Base-by-base conservation (phyloP, 2,888 invertebrate genomes). In the Polyommatus iphigenia region DNA sequence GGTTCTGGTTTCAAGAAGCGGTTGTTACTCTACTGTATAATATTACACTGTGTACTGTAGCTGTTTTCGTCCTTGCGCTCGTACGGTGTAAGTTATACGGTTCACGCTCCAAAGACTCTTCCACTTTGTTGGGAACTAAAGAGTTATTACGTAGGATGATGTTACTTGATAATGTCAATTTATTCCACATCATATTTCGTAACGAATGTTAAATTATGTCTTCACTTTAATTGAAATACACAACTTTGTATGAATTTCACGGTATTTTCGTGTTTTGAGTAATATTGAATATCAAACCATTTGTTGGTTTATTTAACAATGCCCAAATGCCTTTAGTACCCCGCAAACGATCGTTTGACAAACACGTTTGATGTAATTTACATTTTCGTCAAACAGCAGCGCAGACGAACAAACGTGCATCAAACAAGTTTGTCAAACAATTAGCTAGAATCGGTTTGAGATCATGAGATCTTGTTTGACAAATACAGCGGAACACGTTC, bases 81-180 rank as follows among this genome's bases (percentile, higher is more conserved):
- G 67, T 67, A 67, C 67, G 67, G 67, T 67, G 67, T 67, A 67
- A 67, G 67, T 32, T 29, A 67, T 32, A 67, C 32, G 67, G 67
- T 67, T 67, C 67, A 29, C 29, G 67, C 67, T 67, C 67, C 5
- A 32, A 67, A 18, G 67, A 67, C 67, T 67, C 29, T 67, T 67
- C 67, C 67, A 67, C 67, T 67, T 67, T 67, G 67, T 67, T 67
- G 67, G 29, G 67, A 67, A 67, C 67, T 32, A 67, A 67, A 67
- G 29, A 67, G 67, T 67, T 67, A 67, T 67, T 67, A 67, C 67
- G 67, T 67, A 7, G 67, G 32, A 67, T 32, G 29, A 67, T 67
- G 32, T 67, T 67, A 29, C 67, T 67, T 67, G 67, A 67, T 67
- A 67, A 67, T 67, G 29, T 67, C 29, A 67, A 67, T 67, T 67